Percentiles rank a stretch among this genome's conserved stretches.
These are phyloP conservation scores for Drosophila maculinotata DNA, from an alignment of 2,888 invertebrate species.

Conservation along the genomic window DNA sequence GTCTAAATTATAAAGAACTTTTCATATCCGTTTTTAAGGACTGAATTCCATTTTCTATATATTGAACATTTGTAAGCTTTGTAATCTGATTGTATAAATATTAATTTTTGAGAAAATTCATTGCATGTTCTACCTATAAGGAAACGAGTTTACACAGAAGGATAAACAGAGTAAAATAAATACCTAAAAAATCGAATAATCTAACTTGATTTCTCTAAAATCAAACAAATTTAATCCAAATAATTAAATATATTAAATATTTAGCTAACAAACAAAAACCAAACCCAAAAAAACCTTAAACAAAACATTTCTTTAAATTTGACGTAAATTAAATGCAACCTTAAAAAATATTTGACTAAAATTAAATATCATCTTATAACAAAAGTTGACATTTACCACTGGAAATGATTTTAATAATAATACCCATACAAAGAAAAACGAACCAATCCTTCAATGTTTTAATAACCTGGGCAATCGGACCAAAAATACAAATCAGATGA, in stretches of 20 bases:
- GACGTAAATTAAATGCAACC: conserved; percentile 5
- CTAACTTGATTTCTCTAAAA: conserved; percentile 3
- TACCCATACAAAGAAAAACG: conserved; percentile 40
- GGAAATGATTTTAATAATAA: conserved; percentile 11
- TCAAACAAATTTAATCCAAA: conserved; percentile 1
- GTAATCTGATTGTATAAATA: conserved; percentile 32
- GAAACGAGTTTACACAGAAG: not conserved
- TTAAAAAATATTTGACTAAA: conserved; percentile 9
- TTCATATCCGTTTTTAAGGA: conserved; percentile 79
- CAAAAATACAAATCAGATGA: conserved; percentile 58
- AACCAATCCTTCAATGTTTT: conserved; percentile 69
- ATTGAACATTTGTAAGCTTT: conserved; percentile 33
- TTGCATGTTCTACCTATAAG: not conserved
- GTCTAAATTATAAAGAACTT: conserved; percentile 35
- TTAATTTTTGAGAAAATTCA: conserved; percentile 18
- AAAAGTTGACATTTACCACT: conserved; percentile 10
- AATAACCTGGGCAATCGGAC: conserved; percentile 74
- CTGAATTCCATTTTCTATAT: conserved; percentile 65
- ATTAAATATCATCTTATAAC: not conserved
- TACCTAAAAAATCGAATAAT: not conserved
- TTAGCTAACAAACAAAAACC: not conserved
- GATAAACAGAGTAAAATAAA: conserved; percentile 8
- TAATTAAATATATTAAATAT: conserved; percentile 11
- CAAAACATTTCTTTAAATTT: conserved; percentile 3
- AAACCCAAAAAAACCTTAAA: conserved; percentile 6